These are phyloP conservation scores for Poecilus cupreus DNA, from an alignment of 2,888 invertebrate species.

Conservation along the genomic window DNA sequence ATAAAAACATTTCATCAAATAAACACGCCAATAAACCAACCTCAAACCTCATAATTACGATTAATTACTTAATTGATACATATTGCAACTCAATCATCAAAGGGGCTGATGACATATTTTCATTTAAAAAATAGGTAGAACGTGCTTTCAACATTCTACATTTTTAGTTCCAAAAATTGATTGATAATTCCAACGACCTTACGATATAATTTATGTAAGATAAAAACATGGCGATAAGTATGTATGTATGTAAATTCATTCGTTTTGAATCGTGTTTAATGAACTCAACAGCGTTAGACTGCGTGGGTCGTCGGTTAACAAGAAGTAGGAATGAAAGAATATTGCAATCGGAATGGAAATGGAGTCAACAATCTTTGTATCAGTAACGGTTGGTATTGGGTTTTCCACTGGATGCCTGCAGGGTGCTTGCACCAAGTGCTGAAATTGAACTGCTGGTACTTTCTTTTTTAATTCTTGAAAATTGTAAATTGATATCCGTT, in stretches of 20 bases:
- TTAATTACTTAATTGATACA: background rate
- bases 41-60: too few relatives aligned
- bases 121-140: background rate
- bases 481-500: too few relatives aligned
- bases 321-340: background rate
- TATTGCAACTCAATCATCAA: too few relatives aligned
- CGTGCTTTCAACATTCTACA: background rate
- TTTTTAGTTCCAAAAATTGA: background rate
- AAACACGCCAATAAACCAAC: too few relatives aligned
- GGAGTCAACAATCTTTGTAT: background rate
- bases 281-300: background rate
- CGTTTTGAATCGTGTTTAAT: background rate
- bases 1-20: too few relatives aligned
- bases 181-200: constrained; percentile 3
- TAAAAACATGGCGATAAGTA: background rate
- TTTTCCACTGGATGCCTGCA: background rate
- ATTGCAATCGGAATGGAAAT: background rate
- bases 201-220: background rate
- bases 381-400: background rate
- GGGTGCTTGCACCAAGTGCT: background rate
- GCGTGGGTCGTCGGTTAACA: background rate
- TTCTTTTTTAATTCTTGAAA: too few relatives aligned
- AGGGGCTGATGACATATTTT: background rate
- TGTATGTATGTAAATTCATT: constrained; percentile 22
- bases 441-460: too few relatives aligned